These are phyloP conservation scores for Zalophus californianus DNA, from an alignment of 2,797 vertebrate species.

Conservation along the genomic window DNA sequence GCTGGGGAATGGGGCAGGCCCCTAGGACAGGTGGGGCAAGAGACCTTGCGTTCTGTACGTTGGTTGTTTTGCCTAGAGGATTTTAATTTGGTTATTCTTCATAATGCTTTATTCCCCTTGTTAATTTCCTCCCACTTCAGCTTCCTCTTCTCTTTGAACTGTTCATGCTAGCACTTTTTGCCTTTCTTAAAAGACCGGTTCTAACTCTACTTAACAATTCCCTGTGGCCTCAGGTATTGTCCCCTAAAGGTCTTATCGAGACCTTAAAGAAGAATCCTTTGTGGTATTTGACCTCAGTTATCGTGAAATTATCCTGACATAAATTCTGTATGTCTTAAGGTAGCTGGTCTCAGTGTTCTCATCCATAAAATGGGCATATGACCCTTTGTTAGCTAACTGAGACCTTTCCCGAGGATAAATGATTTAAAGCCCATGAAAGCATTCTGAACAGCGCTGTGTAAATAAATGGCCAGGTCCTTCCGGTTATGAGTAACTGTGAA, in stretches of 20 bases:
- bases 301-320: conserved; percentile 16
- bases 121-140: conserved; percentile 20
- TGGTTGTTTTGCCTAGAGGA: not conserved
- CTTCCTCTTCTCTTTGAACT: conserved; percentile 55
- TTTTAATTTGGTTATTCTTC: conserved; percentile 40
- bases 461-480: not conserved
- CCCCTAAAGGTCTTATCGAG: not conserved
- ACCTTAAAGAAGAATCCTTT: not conserved
- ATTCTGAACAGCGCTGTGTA: conserved; percentile 8
- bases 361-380: conserved; percentile 42
- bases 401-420: not conserved
- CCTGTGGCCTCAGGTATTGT: conserved; percentile 36
- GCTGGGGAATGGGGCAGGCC: not conserved
- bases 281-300: conserved; percentile 5
- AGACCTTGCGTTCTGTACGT: not conserved
- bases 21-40: not conserved
- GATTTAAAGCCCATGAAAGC: conserved; percentile 22
- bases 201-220: conserved; percentile 30
- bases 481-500: conserved; percentile 14
- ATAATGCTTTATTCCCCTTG: not conserved
- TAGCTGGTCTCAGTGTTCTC: conserved; percentile 35
- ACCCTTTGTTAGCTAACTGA: conserved; percentile 50
- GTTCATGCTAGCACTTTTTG: not conserved
- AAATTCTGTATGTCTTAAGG: not conserved
- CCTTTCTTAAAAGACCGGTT: conserved; percentile 18